Evolutionary conservation across 2,797 vertebrate genomes (phyloP), one percentile per base, ranked within the genome.

Genomic region (Acrocephalus scirpaceus): DNA sequence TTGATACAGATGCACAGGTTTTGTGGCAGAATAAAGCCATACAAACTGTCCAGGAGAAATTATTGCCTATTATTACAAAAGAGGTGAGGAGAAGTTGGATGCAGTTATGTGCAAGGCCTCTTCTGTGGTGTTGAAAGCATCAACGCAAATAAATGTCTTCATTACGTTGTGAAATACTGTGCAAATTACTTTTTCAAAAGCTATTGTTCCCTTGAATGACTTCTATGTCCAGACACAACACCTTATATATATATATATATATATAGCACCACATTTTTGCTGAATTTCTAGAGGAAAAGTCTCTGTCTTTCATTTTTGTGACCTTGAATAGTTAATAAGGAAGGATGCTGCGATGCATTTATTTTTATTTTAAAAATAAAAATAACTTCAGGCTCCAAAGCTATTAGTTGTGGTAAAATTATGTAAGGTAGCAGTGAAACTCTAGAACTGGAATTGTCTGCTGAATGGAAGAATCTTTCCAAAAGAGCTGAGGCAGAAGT

Each of bases 171-270:
- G 90, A 96, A 94, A 84, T 84, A 72, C 0, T 0, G 44, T 81
- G 48, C 54, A 94, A 86, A 91, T 95, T 92, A 78, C 47, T 83
- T 83, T 90, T 93, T 86, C 61, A 69, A 92, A 72, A 77, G 25
- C 76, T 75, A 4, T 81, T 88, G 32, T 88, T 95, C 38, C 54
- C 21, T 75, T 23, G 44, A 92, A 92, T 34, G 19, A 36, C 40
- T 81, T 84, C 73, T 75, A 0, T 84, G 47, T 75, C 54, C 66
- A 95, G 50, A 50, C 62, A 67, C 50, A 86, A 5, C 62, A 53
- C 40, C 36, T 88, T 34, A 44, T 30, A 40, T 21, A 23, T 32
- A 32, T 27, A 61, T 84, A 9, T 32, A 23, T 80, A 83, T 56
- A 57, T 65, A 73, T 65, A 17, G 45, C 32, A 58, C 22, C 26